phyloP scores from a whole-genome alignment of 2,888 invertebrate species.

The Cecidostiba fungosa region DNA sequence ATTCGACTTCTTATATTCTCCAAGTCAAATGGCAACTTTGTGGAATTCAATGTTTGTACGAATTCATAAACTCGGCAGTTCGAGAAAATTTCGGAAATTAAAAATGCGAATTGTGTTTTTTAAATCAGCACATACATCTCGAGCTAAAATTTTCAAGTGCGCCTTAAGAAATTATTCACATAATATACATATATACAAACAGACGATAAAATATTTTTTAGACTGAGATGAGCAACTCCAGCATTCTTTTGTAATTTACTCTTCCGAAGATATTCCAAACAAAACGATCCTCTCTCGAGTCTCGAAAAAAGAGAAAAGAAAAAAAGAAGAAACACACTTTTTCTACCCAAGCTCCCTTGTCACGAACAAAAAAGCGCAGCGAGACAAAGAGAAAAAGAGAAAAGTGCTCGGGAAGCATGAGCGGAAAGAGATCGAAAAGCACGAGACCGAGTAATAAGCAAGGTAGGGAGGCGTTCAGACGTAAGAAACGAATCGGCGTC shows the following conservation, averaged over 20 bases:
- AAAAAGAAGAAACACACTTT: not conserved
- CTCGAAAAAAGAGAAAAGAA: not conserved
- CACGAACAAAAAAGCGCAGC: not conserved
- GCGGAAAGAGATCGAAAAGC: conserved; percentile 17
- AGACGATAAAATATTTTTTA: no score
- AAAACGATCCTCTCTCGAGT: not conserved
- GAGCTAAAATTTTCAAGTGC: no score
- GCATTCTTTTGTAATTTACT: not conserved
- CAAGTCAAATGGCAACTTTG: no score
- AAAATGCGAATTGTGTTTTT: no score
- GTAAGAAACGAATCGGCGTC: conserved; percentile 9
- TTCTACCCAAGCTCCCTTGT: not conserved
- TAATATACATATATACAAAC: no score
- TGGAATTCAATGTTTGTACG: no score
- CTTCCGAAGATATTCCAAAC: not conserved
- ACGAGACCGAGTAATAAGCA: conserved; percentile 47
- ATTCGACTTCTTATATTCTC: no score
- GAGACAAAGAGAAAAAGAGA: not conserved
- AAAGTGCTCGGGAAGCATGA: not conserved
- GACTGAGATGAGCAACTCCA: no score
- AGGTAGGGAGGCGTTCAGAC: not conserved
- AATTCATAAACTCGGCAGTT: no score
- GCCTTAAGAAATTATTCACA: no score
- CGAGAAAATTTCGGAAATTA: no score
- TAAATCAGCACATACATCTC: no score